These are phyloP conservation scores for Actinemys pallida DNA, from an alignment of 2,113 vertebrate species.

Conservation along the genomic window DNA sequence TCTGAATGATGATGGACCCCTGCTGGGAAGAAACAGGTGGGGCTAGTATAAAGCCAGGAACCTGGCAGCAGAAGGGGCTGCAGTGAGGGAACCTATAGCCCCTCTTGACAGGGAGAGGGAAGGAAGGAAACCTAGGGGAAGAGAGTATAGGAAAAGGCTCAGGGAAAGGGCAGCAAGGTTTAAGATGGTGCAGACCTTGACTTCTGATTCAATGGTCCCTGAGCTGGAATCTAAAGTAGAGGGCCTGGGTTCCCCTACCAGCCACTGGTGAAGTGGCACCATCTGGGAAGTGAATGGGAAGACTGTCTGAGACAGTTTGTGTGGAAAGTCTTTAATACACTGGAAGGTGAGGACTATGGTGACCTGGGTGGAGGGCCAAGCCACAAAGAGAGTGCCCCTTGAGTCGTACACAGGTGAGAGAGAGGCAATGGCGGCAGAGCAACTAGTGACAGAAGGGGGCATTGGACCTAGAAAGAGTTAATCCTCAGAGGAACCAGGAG, in stretches of 20 bases:
- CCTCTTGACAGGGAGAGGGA: neutral
- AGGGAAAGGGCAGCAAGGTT: neutral
- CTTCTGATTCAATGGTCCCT: neutral
- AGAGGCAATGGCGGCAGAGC: neutral
- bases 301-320: neutral
- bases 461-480: neutral
- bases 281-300: neutral
- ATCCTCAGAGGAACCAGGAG: neutral
- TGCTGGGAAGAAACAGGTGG: too few relatives aligned
- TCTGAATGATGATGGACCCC: too few relatives aligned
- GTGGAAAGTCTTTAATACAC: neutral
- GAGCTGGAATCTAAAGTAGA: neutral
- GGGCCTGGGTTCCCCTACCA: neutral
- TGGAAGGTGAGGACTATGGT: neutral
- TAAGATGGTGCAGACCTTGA: neutral
- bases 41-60: too few relatives aligned
- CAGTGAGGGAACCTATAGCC: too few relatives aligned
- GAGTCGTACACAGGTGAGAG: neutral
- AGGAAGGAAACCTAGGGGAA: neutral
- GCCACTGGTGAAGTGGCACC: neutral
- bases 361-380: neutral
- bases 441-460: neutral
- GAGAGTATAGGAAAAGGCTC: neutral
- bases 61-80: too few relatives aligned
- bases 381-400: neutral